These are phyloP conservation scores for Porites australiensis DNA, from an alignment of 64 coral and sea anemone genomes.

Conservation along the genomic window DNA sequence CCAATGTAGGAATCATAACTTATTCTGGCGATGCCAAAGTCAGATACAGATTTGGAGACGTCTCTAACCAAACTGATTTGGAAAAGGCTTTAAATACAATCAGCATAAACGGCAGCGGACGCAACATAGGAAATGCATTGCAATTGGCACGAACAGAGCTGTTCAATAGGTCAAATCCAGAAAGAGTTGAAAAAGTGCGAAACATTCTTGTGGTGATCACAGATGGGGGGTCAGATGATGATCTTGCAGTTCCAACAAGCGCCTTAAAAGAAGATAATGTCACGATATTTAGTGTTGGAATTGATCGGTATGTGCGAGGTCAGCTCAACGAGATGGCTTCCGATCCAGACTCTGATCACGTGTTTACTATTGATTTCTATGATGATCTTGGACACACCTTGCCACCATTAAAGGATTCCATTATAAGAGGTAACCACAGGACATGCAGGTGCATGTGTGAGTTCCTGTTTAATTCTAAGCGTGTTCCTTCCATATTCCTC, in stretches of 20 bases:
- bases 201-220: constrained; percentile 1
- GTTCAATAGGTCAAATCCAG: not conserved
- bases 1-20: not conserved
- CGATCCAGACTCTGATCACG: constrained; percentile 16
- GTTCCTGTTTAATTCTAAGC: not conserved
- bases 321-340: constrained; percentile 34
- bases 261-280: not conserved
- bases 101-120: not conserved
- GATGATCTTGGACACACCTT: not conserved
- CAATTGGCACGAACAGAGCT: not conserved
- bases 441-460: not conserved
- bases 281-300: constrained; percentile 6
- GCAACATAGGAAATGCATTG: not conserved
- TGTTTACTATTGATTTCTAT: constrained; percentile 21
- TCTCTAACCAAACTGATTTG: not conserved
- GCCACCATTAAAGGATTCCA: not conserved
- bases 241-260: not conserved
- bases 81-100: not conserved
- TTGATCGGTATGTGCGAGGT: not conserved
- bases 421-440: not conserved
- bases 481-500: not conserved
- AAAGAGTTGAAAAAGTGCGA: not conserved
- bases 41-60: not conserved
- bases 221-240: constrained; percentile 10
- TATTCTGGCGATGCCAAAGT: not conserved